phyloP scores from a whole-genome alignment of 2,888 invertebrate species.

The Syrista parreyssii region DNA sequence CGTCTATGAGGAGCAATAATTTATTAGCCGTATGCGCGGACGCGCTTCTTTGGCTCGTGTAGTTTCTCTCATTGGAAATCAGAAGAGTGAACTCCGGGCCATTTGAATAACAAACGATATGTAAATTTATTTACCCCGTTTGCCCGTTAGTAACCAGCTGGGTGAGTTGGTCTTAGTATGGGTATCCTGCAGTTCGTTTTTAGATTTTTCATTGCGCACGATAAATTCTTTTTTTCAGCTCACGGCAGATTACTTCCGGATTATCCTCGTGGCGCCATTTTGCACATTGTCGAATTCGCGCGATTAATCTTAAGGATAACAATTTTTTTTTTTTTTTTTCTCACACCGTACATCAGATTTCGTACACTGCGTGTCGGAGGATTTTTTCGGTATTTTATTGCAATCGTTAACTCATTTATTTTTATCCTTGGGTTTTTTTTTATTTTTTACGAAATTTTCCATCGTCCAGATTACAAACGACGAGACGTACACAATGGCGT shows the following conservation, averaged over 20 bases:
- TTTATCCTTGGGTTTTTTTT: no score
- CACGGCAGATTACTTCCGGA: constrained; percentile 18
- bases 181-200: constrained; percentile 5
- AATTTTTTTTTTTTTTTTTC: no score
- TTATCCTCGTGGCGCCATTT: background rate
- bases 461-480: no score
- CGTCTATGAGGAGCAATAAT: constrained; percentile 45
- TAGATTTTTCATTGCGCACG: constrained; percentile 6
- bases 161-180: background rate
- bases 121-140: constrained; percentile 48
- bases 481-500: no score
- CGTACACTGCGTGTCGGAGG: no score
- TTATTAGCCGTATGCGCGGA: constrained; percentile 50
- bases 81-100: constrained; percentile 51
- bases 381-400: no score
- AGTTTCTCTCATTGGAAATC: constrained; percentile 55
- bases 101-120: constrained; percentile 65
- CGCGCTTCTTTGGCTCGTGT: constrained; percentile 39
- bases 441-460: no score
- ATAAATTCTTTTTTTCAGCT: constrained; percentile 29
- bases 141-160: constrained; percentile 21
- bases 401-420: no score
- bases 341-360: no score
- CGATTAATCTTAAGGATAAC: no score
- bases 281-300: no score